Percentiles rank a stretch among this genome's conserved stretches.
phyloP scores from a whole-genome alignment of 1,140 invertebrate genomes.

The Scaptomyza pallida region DNA sequence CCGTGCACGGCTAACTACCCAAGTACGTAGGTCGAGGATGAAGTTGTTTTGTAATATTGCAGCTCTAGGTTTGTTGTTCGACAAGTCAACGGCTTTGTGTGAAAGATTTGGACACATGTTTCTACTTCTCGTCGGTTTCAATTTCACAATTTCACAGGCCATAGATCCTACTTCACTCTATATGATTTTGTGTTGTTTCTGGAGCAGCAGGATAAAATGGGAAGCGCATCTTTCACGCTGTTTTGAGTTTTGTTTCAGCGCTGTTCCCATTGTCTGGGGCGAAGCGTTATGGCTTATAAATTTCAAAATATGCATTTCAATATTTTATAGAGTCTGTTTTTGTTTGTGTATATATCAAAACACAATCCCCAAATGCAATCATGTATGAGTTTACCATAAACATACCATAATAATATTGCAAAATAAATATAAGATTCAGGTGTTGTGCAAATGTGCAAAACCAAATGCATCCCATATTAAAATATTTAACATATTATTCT shows the following conservation, averaged over 20 bases:
- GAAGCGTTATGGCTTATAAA: slow-evolving; percentile 74
- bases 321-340: slow-evolving; percentile 64
- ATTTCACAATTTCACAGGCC: slow-evolving; percentile 52
- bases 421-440: background rate
- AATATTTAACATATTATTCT: background rate
- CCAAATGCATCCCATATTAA: no score
- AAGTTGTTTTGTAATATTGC: slow-evolving; percentile 54
- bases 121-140: slow-evolving; percentile 54
- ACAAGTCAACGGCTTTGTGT: slow-evolving; percentile 34
- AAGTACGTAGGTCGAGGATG: slow-evolving; percentile 16
- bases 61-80: slow-evolving; percentile 24
- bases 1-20: slow-evolving; percentile 40
- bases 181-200: background rate
- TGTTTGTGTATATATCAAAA: slow-evolving; percentile 74
- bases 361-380: slow-evolving; percentile 57
- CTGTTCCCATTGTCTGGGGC: slow-evolving; percentile 31
- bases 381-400: slow-evolving; percentile 58
- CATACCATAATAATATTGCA: slow-evolving; percentile 8
- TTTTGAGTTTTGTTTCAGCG: slow-evolving; percentile 19
- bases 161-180: slow-evolving; percentile 10
- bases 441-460: background rate
- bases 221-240: slow-evolving; percentile 49
- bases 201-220: slow-evolving; percentile 22
- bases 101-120: slow-evolving; percentile 49
- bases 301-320: slow-evolving; percentile 53